phyloP scores from a whole-genome alignment of 2,888 invertebrate genomes.

The Pseudococcus viburni region DNA sequence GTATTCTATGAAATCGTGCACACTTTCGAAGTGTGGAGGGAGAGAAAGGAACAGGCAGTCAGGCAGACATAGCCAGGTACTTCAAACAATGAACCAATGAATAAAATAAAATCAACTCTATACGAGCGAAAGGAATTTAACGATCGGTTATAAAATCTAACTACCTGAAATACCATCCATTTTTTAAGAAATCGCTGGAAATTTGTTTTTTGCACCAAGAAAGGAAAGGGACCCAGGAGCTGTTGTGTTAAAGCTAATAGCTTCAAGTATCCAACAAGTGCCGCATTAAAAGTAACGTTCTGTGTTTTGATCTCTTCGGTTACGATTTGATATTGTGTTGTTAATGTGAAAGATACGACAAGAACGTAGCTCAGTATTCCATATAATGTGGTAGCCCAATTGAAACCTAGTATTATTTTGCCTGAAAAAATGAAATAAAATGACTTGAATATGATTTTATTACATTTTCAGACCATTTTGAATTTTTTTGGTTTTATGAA shows the following conservation, averaged over 20 bases:
- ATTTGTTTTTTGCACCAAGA: conserved; percentile 47
- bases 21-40: neutral
- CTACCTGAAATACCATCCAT: conserved; percentile 54
- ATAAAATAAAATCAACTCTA: neutral
- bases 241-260: conserved; percentile 52
- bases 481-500: neutral
- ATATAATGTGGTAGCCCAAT: neutral
- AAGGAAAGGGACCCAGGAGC: conserved; percentile 52
- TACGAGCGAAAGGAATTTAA: conserved; percentile 3
- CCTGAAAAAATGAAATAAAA: neutral
- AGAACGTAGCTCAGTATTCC: neutral
- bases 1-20: neutral
- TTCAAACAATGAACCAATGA: neutral
- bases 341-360: conserved; percentile 12
- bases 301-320: conserved; percentile 22
- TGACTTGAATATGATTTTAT: neutral
- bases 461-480: neutral
- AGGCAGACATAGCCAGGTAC: neutral
- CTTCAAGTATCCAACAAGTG: conserved; percentile 49
- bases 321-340: conserved; percentile 37
- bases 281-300: conserved; percentile 1
- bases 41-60: neutral
- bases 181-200: conserved; percentile 51
- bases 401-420: neutral
- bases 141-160: conserved; percentile 16